phyloP scores from a whole-genome alignment of 2,888 invertebrate genomes.

The Cheilosia pagana region DNA sequence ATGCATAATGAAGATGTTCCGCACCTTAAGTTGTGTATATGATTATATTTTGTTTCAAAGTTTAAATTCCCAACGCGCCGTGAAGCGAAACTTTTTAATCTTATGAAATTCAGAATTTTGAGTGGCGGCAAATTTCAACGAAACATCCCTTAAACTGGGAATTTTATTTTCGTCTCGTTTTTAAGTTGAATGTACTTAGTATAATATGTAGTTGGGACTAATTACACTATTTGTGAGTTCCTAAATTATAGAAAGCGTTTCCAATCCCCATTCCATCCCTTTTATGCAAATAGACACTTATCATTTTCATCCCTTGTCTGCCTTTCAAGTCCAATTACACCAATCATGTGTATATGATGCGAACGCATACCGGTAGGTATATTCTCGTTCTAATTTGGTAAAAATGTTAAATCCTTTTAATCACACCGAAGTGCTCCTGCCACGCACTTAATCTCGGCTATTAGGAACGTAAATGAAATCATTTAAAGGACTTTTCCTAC shows the following conservation, averaged over 20 bases:
- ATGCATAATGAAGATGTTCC: conserved; percentile 71
- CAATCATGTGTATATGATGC: conserved; percentile 64
- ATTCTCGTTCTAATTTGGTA: conserved; percentile 64
- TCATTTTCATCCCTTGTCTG: conserved; percentile 68
- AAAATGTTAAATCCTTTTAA: conserved; percentile 73
- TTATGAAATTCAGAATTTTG: conserved; percentile 55
- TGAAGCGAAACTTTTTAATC: conserved; percentile 65
- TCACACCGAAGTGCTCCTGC: conserved; percentile 74
- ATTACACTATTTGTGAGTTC: conserved; percentile 56
- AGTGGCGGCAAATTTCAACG: conserved; percentile 24
- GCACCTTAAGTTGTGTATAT: conserved; percentile 49
- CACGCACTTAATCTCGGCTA: conserved; percentile 74
- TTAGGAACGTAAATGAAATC: conserved; percentile 73
- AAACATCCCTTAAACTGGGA: conserved; percentile 44
- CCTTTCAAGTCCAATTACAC: conserved; percentile 71
- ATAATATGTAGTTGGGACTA: conserved; percentile 49
- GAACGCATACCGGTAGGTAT: conserved; percentile 43
- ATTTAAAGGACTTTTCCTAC: conserved; percentile 66
- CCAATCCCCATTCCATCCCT: conserved; percentile 30
- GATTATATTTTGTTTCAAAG: conserved; percentile 20
- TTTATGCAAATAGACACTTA: conserved; percentile 65
- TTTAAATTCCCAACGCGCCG: conserved; percentile 60
- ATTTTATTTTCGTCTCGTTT: conserved; percentile 23
- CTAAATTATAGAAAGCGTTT: conserved; percentile 56
- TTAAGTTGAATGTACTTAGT: conserved; percentile 24